A percentile compares a stretch with the other conserved stretches of the same genome.
Conservation (phyloP, 1,140 invertebrate genomes). For the Bursaphelenchus mucronatus region DNA sequence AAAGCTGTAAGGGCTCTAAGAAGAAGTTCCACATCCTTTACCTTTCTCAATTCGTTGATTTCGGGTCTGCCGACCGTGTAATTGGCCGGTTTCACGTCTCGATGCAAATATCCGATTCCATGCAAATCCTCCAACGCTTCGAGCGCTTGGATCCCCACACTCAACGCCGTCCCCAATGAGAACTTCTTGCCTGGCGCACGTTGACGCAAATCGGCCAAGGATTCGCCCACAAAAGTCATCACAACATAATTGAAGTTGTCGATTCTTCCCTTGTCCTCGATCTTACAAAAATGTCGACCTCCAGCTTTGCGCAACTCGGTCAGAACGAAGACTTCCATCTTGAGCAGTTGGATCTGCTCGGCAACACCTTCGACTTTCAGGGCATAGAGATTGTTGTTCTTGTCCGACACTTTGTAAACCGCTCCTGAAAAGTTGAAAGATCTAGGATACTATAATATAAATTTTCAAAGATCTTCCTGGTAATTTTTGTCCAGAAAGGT, state of each 20-base stretch:
- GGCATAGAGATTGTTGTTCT: slow-evolving; percentile 28
- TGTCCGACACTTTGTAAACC: slow-evolving; percentile 41
- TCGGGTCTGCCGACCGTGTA: slow-evolving; percentile 50
- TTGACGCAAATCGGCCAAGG: slow-evolving; percentile 26
- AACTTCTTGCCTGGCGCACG: slow-evolving; percentile 26
- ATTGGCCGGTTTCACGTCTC: slow-evolving; percentile 52
- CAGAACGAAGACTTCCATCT: slow-evolving; percentile 51
- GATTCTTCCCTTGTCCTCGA: slow-evolving; percentile 28
- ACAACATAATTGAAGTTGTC: slow-evolving; percentile 31
- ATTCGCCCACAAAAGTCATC: slow-evolving; percentile 28
- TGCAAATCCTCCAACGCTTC: slow-evolving; percentile 48
- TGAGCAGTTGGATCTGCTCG: slow-evolving; percentile 47
- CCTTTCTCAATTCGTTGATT: slow-evolving; percentile 47
- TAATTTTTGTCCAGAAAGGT: no score
- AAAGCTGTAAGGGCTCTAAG: slow-evolving; percentile 13
- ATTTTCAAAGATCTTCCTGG: neutral
- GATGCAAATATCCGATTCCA: slow-evolving; percentile 51
- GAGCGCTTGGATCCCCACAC: slow-evolving; percentile 45
- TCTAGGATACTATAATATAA: neutral
- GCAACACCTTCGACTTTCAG: slow-evolving; percentile 41
- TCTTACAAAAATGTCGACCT: slow-evolving; percentile 30
- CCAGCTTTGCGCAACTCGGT: slow-evolving; percentile 39
- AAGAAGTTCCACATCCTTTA: slow-evolving; percentile 2
- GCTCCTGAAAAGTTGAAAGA: slow-evolving; percentile 20
- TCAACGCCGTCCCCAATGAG: slow-evolving; percentile 38